Percentiles rank a stretch among this genome's conserved stretches.
Evolutionary conservation across 2,797 vertebrate species (phyloP).

Genomic region (Alcedo atthis): DNA sequence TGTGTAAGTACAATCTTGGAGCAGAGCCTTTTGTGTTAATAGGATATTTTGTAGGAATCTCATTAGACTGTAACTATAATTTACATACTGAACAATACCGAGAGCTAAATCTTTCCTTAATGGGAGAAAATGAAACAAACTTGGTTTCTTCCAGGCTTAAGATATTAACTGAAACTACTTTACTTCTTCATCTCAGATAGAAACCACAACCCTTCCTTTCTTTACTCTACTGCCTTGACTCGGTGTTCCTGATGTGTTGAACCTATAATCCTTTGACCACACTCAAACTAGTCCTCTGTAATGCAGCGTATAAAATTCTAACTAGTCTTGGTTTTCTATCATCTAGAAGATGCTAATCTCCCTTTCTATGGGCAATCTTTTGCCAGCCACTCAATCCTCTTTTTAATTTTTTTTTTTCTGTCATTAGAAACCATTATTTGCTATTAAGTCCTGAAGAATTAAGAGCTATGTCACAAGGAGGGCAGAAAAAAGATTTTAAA

Average conservation of each 20-base stretch:
- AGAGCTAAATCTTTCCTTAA: conserved; percentile 61
- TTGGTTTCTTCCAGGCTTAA: conserved; percentile 25
- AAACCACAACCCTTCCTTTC: neutral
- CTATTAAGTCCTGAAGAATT: neutral
- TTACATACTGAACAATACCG: conserved; percentile 56
- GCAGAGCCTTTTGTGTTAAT: conserved; percentile 48
- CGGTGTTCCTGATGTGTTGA: neutral
- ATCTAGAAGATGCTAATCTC: neutral
- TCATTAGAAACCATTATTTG: neutral
- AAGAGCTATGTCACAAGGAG: neutral
- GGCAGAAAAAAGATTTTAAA: neutral
- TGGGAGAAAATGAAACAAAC: conserved; percentile 47
- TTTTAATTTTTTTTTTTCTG: neutral
- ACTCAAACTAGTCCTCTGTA: neutral
- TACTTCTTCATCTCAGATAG: neutral
- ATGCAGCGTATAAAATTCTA: neutral
- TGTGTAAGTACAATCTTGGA: conserved; percentile 43
- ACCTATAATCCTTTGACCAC: neutral
- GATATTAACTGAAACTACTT: conserved; percentile 17
- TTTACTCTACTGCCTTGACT: neutral
- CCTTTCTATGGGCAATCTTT: neutral
- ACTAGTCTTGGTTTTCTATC: neutral
- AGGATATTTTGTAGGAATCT: conserved; percentile 68
- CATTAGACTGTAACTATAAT: conserved; percentile 59
- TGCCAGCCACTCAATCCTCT: neutral